Conservation (phyloP, 1,140 invertebrate genomes). For the Cepaea nemoralis region DNA sequence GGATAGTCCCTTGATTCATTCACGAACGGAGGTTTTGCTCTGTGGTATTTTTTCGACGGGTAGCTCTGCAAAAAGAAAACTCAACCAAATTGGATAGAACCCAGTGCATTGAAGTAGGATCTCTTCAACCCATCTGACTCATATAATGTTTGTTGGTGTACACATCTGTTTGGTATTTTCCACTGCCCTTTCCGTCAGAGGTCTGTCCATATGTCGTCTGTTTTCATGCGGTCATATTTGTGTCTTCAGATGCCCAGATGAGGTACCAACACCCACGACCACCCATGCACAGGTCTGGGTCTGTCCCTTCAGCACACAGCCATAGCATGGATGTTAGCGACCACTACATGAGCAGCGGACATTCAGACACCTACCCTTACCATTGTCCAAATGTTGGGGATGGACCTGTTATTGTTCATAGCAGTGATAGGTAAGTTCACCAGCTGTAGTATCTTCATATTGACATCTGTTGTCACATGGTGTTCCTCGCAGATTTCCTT, state of each 20-base stretch:
- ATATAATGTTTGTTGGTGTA: not conserved
- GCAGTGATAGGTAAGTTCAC: constrained; percentile 33
- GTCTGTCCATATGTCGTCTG: too few relatives aligned
- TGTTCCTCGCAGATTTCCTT: too few relatives aligned
- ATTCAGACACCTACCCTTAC: constrained; percentile 40
- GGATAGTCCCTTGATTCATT: too few relatives aligned
- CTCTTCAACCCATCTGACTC: too few relatives aligned
- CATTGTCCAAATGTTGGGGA: constrained; percentile 35
- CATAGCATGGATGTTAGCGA: constrained; percentile 37
- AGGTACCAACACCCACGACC: constrained; percentile 20
- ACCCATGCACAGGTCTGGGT: constrained; percentile 38
- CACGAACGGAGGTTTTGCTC: too few relatives aligned
- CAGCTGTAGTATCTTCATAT: too few relatives aligned
- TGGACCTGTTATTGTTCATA: constrained; percentile 26
- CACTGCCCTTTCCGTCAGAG: not conserved
- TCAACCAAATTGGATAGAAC: too few relatives aligned
- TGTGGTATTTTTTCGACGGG: too few relatives aligned
- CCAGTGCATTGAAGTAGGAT: too few relatives aligned
- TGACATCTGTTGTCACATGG: too few relatives aligned
- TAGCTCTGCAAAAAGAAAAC: too few relatives aligned
- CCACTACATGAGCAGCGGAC: constrained; percentile 40
- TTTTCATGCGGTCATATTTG: too few relatives aligned
- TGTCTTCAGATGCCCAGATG: not conserved
- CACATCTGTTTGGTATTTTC: not conserved
- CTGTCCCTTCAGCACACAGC: constrained; percentile 38